Evolutionary conservation across 2,888 invertebrate species (phyloP), one percentile per base, ranked within the genome.

Genomic region (Epirrhoe tristata): DNA sequence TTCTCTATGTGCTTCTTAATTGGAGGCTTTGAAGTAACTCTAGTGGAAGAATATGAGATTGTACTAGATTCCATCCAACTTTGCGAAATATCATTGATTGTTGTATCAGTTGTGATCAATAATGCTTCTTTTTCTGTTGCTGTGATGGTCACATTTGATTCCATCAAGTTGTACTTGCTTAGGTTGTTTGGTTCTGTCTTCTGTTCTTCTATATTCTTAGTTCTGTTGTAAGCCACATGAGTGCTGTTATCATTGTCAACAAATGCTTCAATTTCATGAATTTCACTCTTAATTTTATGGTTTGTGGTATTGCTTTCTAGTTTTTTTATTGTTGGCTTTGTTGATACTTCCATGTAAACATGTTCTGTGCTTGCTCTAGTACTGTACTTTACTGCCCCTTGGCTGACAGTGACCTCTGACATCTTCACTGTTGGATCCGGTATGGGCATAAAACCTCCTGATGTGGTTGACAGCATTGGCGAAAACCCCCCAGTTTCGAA

Each of bases 401-500:
- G 77, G 52, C 77, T 80, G 31, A 78, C 66, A 55, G 80, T 72
- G 65, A 77, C 81, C 54, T 84, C 81, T 65, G 86, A 76, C 62
- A 81, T 71, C 74, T 85, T 86, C 7, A 84, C 72, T 67, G 79
- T 81, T 66, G 91, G 90, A 73, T 88, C 81, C 90, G 94, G 81
- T 94, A 94, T 81, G 0, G 97, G 97, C 81, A 94, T 94, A 78
- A 97, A 97, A 6, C 97, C 97, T 46, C 96, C 96, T 68, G 95
- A 91, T 58, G 94, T 94, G 48, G 95, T 95, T 0, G 97, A 97
- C 16, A 97, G 82, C 77, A 97, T 94, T 14, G 97, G 97, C 12
- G 95, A 91, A 81, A 97, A 97, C 1, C 97, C 97, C 14, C 97
- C 97, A 17, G 95, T 95, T 87, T 97, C 96, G 60, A 96, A 94